These are phyloP conservation scores for Chaetorhynchus papuensis DNA, from an alignment of 2,113 vertebrate species.

Conservation along the genomic window DNA sequence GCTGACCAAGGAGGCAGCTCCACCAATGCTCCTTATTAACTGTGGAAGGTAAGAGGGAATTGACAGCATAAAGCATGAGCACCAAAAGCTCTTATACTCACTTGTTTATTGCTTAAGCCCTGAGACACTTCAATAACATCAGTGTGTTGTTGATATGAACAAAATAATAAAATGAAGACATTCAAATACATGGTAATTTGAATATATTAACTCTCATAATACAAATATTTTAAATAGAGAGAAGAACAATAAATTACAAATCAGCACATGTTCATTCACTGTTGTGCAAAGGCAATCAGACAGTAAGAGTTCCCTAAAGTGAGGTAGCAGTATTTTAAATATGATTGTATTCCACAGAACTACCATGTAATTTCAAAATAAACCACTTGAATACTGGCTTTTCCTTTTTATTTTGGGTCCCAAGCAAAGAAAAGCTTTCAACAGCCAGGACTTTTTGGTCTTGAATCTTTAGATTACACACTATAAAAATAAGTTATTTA, in stretches of 20 bases:
- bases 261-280: not conserved
- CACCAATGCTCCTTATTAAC: rapidly evolving
- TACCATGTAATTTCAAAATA: not conserved
- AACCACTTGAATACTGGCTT: not conserved
- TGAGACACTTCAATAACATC: not conserved
- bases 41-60: not conserved
- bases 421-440: not conserved
- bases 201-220: constrained; percentile 66
- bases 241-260: constrained; percentile 69
- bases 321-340: constrained; percentile 66
- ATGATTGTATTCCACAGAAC: not conserved
- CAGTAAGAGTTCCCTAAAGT: not conserved
- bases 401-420: not conserved
- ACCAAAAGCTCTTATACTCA: not conserved
- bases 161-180: not conserved
- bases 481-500: constrained; percentile 68
- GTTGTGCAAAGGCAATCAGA: not conserved
- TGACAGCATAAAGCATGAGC: rapidly evolving
- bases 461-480: not conserved
- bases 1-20: not conserved
- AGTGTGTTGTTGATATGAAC: not conserved
- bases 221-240: constrained; percentile 69
- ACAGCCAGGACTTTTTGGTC: not conserved
- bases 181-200: not conserved
- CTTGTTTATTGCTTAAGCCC: constrained; percentile 30